Base-by-base conservation (phyloP, 2,797 vertebrate species). In the Vultur gryphus region DNA sequence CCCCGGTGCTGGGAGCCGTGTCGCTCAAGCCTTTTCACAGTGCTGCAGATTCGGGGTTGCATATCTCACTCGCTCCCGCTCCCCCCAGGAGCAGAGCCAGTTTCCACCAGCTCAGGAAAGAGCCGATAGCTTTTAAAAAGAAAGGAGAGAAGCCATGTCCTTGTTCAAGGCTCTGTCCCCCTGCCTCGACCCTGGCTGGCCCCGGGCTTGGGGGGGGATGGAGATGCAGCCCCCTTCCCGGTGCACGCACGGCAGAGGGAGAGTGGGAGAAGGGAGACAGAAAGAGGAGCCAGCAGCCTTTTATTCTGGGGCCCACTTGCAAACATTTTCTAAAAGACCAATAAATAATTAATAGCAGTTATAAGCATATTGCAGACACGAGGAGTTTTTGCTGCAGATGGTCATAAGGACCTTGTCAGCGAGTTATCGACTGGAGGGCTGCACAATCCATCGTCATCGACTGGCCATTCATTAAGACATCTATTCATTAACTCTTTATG, bases 141-240 rank as follows among this genome's bases (percentile, higher is more conserved):
- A 28, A 17, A 20, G 13, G 18, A 23, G 33, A 17, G 3, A 35
- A 61, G 39, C 21, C 0, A 1, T 9, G 46, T 10, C 26, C 35
- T 69, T 5, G 13, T 16, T 52, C 12, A 6, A 55, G n/a, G 64
- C 26, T 93, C 43, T 51, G 37, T 23, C 10, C 5, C 48, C 18
- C 5, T 6, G 25, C 28, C 13, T 61, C 0, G 1, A 1, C 5
- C 3, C 7, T 2, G 6, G 23, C 57, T 13, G 54, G 35, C 6
- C 9, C 10, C 1, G 0, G 52, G 20, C 8, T 72, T 11, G 25
- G 19, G 16, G 16, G 4, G 18, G 16, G 35, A 11, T 16, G 54
- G 43, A 7, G 71, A 7, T 54, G 20, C 39, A n/a, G 20, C 81
- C 24, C 24, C 26, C 23, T 65, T 9, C 41, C 19, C 4, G 20